Conservation (phyloP, 2,888 invertebrate species). For the Caradrina clavipalpis region DNA sequence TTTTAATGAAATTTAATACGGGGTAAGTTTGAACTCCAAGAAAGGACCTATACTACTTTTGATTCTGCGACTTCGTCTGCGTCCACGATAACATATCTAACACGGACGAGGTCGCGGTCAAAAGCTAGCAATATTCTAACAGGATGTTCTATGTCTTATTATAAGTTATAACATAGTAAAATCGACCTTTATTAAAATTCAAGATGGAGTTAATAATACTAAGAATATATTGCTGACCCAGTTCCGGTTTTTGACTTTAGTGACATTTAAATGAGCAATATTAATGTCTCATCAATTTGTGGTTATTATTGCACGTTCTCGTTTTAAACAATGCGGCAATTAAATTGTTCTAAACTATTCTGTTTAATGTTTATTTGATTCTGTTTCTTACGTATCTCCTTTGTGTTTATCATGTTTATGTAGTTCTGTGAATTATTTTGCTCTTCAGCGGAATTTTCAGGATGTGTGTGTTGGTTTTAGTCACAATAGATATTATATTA, state of each 20-base stretch:
- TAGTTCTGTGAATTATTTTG: slow-evolving; percentile 10
- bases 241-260: slow-evolving; percentile 46
- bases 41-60: too few species aligned
- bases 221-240: slow-evolving; percentile 17
- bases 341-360: slow-evolving; percentile 3
- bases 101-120: too few species aligned
- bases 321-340: slow-evolving; percentile 31
- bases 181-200: neutral
- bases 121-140: neutral
- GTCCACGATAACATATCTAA: too few species aligned
- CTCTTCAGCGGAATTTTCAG: slow-evolving; percentile 13
- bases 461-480: neutral
- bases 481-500: neutral
- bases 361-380: slow-evolving; percentile 20
- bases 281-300: slow-evolving; percentile 37
- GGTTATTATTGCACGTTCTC: slow-evolving; percentile 23
- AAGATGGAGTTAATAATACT: neutral
- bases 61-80: too few species aligned
- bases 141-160: neutral
- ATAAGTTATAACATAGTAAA: neutral
- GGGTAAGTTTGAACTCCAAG: too few species aligned
- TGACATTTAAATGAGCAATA: slow-evolving; percentile 17
- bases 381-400: slow-evolving; percentile 1
- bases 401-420: slow-evolving; percentile 27
- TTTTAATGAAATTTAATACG: too few species aligned